Conservation (phyloP, 2,113 vertebrate genomes). For the Ciconia boyciana region DNA sequence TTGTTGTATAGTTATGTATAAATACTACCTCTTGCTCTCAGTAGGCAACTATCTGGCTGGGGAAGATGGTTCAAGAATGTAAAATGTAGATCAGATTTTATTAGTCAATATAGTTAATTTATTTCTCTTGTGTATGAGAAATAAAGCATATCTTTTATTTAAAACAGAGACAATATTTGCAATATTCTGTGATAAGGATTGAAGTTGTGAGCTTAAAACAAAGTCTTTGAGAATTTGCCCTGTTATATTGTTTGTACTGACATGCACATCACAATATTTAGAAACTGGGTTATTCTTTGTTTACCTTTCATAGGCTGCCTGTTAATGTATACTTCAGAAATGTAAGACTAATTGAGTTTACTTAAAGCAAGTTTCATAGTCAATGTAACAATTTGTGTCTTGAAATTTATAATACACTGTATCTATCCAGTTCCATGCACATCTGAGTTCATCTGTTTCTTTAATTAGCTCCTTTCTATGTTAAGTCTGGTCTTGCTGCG, state of each 20-base stretch:
- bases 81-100: neutral
- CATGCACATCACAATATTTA: neutral
- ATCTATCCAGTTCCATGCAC: neutral
- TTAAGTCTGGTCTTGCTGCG: neutral
- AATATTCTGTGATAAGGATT: neutral
- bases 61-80: neutral
- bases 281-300: neutral
- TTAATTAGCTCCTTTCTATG: neutral
- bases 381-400: neutral
- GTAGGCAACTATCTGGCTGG: neutral
- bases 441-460: neutral
- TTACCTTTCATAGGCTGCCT: neutral
- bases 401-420: neutral
- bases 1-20: neutral
- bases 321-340: neutral
- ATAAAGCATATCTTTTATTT: neutral
- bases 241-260: neutral
- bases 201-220: neutral
- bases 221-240: neutral
- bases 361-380: neutral
- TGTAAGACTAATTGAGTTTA: neutral
- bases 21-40: neutral
- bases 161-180: neutral
- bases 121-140: neutral
- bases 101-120: neutral